Evolutionary conservation across 2,888 invertebrate genomes (phyloP).

Genomic region (Drosophila neonasuta): DNA sequence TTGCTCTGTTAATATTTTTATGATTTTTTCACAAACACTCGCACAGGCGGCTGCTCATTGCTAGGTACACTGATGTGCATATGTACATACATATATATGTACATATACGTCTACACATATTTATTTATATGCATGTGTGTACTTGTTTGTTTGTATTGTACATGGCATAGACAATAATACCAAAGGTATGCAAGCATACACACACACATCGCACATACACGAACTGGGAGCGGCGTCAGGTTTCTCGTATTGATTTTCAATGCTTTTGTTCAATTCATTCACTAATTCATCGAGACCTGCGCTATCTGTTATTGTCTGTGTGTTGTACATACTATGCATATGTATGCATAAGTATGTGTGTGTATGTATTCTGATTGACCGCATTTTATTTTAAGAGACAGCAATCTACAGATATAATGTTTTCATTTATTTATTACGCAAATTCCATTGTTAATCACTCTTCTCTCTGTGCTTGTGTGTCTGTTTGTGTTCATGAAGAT

Average conservation of each 20-base stretch:
- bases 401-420: slow-evolving; percentile 19
- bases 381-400: slow-evolving; percentile 40
- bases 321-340: no score
- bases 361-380: slow-evolving; percentile 63
- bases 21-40: slow-evolving; percentile 53
- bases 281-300: slow-evolving; percentile 65
- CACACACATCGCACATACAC: slow-evolving; percentile 24
- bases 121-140: slow-evolving; percentile 17
- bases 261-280: slow-evolving; percentile 74
- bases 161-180: slow-evolving; percentile 44
- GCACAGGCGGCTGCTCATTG: slow-evolving; percentile 29
- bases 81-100: not conserved
- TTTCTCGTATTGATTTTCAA: slow-evolving; percentile 75
- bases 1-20: slow-evolving; percentile 74
- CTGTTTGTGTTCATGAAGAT: slow-evolving; percentile 5
- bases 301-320: slow-evolving; percentile 39
- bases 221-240: slow-evolving; percentile 76
- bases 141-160: slow-evolving; percentile 26
- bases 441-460: slow-evolving; percentile 23
- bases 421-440: slow-evolving; percentile 34
- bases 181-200: slow-evolving; percentile 53
- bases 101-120: slow-evolving; percentile 19
- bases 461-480: slow-evolving; percentile 1
- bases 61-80: slow-evolving; percentile 9
- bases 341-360: no score